These are phyloP conservation scores for Nemapogon koenigi DNA, from an alignment of 2,888 invertebrate species.

Conservation along the genomic window DNA sequence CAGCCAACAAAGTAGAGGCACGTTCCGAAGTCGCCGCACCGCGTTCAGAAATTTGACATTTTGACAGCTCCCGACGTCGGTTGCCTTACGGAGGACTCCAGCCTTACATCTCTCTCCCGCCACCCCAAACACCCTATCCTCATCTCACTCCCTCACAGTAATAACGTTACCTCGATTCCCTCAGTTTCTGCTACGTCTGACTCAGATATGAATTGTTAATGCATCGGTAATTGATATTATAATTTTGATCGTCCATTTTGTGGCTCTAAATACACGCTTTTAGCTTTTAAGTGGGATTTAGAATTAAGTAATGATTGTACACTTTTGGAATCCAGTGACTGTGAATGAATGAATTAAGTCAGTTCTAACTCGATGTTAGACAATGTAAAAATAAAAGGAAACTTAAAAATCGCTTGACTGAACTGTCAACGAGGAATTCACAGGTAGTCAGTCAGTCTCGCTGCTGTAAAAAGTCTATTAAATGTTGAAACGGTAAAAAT, in stretches of 20 bases:
- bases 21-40: slow-evolving; percentile 61
- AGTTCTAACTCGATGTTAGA: too few relatives aligned
- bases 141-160: slow-evolving; percentile 33
- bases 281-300: slow-evolving; percentile 32
- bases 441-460: background rate
- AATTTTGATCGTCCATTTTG: slow-evolving; percentile 53
- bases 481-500: slow-evolving; percentile 38
- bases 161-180: slow-evolving; percentile 52
- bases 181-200: slow-evolving; percentile 57
- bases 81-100: slow-evolving; percentile 30
- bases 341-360: too few relatives aligned
- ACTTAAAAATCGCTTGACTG: too few relatives aligned
- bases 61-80: slow-evolving; percentile 64
- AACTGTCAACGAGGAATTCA: slow-evolving; percentile 33
- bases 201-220: slow-evolving; percentile 64
- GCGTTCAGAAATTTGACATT: slow-evolving; percentile 65
- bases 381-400: too few relatives aligned
- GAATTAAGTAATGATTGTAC: too few relatives aligned
- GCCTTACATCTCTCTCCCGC: slow-evolving; percentile 31
- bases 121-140: slow-evolving; percentile 22
- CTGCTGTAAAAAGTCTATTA: slow-evolving; percentile 28
- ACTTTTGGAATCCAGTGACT: too few relatives aligned
- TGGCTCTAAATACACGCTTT: slow-evolving; percentile 37
- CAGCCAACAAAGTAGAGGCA: slow-evolving; percentile 53
- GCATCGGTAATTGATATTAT: slow-evolving; percentile 64